Conservation (phyloP, 2,797 vertebrate species). For the Anniella stebbinsi region DNA sequence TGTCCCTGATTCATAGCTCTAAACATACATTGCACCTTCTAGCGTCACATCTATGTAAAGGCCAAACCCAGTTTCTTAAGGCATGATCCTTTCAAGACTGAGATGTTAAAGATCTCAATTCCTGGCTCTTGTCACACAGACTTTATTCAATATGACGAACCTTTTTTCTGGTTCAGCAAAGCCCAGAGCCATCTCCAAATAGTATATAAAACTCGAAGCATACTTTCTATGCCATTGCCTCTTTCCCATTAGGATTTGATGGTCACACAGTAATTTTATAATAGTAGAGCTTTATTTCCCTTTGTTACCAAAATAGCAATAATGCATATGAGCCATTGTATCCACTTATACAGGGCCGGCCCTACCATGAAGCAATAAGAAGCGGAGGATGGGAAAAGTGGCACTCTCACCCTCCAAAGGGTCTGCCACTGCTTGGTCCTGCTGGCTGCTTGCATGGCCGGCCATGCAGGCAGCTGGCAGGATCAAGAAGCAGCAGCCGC, state of each 20-base stretch:
- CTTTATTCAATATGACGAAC: not conserved
- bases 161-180: not conserved
- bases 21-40: fast-evolving
- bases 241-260: not conserved
- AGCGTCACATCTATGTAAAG: conserved; percentile 1
- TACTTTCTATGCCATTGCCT: not conserved
- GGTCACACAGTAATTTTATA: not conserved
- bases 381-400: no score
- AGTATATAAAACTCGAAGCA: not conserved
- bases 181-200: not conserved
- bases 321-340: not conserved
- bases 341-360: not conserved
- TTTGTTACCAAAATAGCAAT: not conserved
- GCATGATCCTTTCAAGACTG: not conserved
- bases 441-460: no score
- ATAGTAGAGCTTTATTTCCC: not conserved
- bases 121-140: not conserved
- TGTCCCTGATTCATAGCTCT: not conserved
- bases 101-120: not conserved
- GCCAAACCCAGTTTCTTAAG: conserved; percentile 1
- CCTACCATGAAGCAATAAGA: no score
- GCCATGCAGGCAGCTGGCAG: no score
- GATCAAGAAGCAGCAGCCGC: no score
- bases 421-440: no score
- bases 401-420: no score